Evolutionary conservation across 1,140 invertebrate genomes (phyloP).

Genomic region (Drosophila jambulina): DNA sequence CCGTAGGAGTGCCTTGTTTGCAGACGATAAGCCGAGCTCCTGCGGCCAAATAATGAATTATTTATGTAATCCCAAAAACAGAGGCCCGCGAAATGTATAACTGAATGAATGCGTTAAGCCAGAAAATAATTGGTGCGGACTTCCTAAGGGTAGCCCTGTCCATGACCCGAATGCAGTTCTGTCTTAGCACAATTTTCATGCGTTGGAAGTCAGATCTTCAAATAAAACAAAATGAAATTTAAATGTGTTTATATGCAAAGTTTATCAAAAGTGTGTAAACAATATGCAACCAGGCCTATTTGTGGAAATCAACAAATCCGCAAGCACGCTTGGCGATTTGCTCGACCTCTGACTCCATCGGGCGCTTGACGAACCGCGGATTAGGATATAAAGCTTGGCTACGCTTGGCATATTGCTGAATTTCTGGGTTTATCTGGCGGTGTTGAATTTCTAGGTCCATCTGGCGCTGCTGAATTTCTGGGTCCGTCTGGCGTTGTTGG

Average conservation of each 20-base stretch:
- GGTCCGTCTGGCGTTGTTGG: neutral
- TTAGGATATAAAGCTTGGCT: neutral
- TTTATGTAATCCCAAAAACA: conserved; percentile 36
- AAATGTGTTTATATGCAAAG: neutral
- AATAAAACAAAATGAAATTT: neutral
- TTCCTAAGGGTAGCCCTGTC: neutral
- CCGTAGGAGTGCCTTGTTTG: conserved; percentile 60
- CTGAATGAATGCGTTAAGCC: conserved; percentile 36
- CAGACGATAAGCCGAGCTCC: conserved; percentile 29
- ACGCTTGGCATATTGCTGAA: neutral
- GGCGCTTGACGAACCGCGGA: neutral
- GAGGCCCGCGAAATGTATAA: conserved; percentile 11
- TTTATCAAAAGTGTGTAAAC: neutral
- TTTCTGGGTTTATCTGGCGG: neutral
- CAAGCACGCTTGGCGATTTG: neutral
- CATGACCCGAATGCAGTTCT: neutral
- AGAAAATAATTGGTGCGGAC: conserved; percentile 31
- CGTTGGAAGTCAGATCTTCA: neutral
- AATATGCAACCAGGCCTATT: too few relatives aligned
- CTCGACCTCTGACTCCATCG: neutral
- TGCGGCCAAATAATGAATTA: conserved; percentile 43
- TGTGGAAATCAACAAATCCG: neutral
- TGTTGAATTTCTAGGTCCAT: neutral
- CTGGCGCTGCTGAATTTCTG: neutral
- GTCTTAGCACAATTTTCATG: neutral